Evolutionary conservation across 2,797 vertebrate species (phyloP).

Genomic region (Aselliscus stoliczkanus): DNA sequence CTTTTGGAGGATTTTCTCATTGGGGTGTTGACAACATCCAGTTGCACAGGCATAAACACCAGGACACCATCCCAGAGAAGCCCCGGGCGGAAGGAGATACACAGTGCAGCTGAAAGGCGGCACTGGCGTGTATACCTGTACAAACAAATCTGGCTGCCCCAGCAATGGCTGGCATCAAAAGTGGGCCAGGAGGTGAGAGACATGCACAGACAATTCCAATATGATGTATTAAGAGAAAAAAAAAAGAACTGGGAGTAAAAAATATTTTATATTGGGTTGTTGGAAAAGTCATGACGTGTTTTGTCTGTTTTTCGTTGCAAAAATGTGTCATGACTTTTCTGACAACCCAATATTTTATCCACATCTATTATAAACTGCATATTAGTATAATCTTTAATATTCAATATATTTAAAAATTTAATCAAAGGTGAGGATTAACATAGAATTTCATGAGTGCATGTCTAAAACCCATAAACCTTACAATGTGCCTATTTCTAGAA

Average conservation of each 20-base stretch:
- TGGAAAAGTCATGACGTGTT: too few species aligned
- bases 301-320: too few species aligned
- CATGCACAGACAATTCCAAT: background rate
- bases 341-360: too few species aligned
- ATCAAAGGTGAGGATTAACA: background rate
- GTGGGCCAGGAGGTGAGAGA: background rate
- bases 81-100: background rate
- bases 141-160: background rate
- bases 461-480: background rate
- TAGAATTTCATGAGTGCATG: background rate
- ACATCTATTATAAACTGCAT: background rate
- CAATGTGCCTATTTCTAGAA: constrained; percentile 9
- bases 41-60: background rate
- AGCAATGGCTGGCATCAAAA: background rate
- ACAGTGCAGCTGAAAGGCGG: background rate
- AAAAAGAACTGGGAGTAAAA: background rate
- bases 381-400: background rate
- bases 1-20: background rate
- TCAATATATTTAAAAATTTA: background rate
- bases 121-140: background rate
- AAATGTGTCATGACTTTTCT: too few species aligned
- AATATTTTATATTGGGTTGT: background rate
- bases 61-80: background rate
- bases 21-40: background rate
- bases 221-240: background rate